Percentiles rank a stretch among this genome's conserved stretches.
Evolutionary conservation across 2,113 vertebrate genomes (phyloP).

Genomic region (Pteronura brasiliensis): DNA sequence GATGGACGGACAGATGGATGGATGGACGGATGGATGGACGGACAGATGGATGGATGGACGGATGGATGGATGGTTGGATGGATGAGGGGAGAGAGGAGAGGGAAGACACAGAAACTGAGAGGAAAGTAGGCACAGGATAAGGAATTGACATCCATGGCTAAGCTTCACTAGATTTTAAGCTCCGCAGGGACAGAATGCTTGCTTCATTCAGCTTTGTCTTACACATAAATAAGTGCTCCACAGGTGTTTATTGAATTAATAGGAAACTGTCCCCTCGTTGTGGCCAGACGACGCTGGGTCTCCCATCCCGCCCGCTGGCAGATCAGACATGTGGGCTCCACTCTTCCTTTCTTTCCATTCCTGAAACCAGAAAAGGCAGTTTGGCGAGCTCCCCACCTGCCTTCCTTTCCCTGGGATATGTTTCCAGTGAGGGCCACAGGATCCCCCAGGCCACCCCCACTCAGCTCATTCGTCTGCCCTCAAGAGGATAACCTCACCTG

Average conservation of each 20-base stretch:
- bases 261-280: background rate
- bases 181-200: rapidly evolving
- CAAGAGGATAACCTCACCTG: background rate
- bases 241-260: background rate
- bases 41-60: too few relatives aligned
- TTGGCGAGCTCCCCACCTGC: background rate
- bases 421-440: background rate
- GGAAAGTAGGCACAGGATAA: background rate
- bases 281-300: background rate
- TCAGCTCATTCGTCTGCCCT: background rate
- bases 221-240: rapidly evolving
- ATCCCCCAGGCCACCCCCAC: background rate
- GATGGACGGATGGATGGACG: too few relatives aligned
- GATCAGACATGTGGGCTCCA: background rate
- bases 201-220: background rate
- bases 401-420: background rate
- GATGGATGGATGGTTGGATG: too few relatives aligned
- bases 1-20: too few relatives aligned
- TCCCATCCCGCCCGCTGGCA: background rate
- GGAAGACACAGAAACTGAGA: background rate
- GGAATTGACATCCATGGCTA: rapidly evolving
- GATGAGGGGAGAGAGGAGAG: background rate
- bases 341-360: too few relatives aligned
- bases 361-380: background rate
- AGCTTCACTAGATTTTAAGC: background rate